Percentiles rank a stretch among this genome's conserved stretches.
phyloP scores from a whole-genome alignment of 2,888 invertebrate genomes.

The Lasioglossum lativentre region DNA sequence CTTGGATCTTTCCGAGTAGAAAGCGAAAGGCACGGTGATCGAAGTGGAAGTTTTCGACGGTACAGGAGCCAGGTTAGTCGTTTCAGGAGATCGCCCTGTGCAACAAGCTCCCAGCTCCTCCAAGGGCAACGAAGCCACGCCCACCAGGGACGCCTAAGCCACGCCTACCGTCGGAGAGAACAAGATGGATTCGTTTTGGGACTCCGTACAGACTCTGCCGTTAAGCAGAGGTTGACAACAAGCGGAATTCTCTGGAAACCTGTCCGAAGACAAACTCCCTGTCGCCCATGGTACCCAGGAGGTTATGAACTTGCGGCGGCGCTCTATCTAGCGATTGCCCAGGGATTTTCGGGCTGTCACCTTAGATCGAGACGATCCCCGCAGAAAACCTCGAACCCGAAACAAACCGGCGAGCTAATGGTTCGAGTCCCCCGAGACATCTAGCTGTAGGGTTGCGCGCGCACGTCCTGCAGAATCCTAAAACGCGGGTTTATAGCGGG shows the following conservation, averaged over 20 bases:
- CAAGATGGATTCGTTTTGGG: not conserved
- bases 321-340: too few species aligned
- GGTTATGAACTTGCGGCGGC: too few species aligned
- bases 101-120: too few species aligned
- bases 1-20: not conserved
- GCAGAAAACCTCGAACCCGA: not conserved
- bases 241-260: too few species aligned
- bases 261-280: not conserved
- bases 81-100: too few species aligned
- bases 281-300: not conserved
- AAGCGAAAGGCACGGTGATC: too few species aligned
- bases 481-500: constrained; percentile 49
- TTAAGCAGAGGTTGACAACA: too few species aligned
- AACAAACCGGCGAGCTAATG: not conserved
- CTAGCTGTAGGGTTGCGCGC: constrained; percentile 51
- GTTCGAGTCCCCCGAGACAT: not conserved
- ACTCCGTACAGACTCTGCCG: not conserved
- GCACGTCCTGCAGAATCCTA: constrained; percentile 66
- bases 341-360: not conserved
- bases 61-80: too few species aligned
- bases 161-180: not conserved
- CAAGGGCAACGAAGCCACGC: not conserved
- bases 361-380: too few species aligned
- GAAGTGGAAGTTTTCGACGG: too few species aligned
- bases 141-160: not conserved